These are phyloP conservation scores for Terrapene triunguis DNA, from an alignment of 2,113 vertebrate genomes.

Conservation along the genomic window DNA sequence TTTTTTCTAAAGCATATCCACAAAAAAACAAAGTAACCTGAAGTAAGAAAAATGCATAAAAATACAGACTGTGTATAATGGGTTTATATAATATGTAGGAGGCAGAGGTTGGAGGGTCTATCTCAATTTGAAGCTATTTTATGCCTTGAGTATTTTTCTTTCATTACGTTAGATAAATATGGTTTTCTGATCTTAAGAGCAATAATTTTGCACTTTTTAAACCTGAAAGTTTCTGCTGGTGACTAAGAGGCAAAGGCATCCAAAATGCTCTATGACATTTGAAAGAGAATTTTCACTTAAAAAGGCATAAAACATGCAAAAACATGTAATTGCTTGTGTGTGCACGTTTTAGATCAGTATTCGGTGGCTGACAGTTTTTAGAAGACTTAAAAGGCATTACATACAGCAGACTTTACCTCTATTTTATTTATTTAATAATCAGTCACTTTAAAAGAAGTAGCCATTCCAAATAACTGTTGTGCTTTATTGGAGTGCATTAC, in stretches of 20 bases:
- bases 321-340: background rate
- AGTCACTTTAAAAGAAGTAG: background rate
- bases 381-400: background rate
- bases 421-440: background rate
- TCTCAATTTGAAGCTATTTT: background rate
- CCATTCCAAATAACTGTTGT: background rate
- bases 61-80: background rate
- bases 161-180: background rate
- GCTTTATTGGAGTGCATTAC: background rate
- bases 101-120: background rate
- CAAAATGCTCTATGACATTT: slow-evolving; percentile 62
- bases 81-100: background rate
- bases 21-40: background rate
- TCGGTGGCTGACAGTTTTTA: background rate
- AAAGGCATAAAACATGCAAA: slow-evolving; percentile 50
- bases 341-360: slow-evolving; percentile 30
- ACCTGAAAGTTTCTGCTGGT: slow-evolving; percentile 33
- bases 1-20: background rate
- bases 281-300: slow-evolving; percentile 58
- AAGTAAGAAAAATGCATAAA: background rate
- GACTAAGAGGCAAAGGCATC: slow-evolving; percentile 50
- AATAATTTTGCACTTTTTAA: background rate
- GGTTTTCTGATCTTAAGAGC: background rate
- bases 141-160: background rate
- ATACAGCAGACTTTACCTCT: background rate